Percentiles rank a stretch among this genome's conserved stretches.
Evolutionary conservation across 2,888 invertebrate species (phyloP).

Genomic region (Sarcophaga rosellei): DNA sequence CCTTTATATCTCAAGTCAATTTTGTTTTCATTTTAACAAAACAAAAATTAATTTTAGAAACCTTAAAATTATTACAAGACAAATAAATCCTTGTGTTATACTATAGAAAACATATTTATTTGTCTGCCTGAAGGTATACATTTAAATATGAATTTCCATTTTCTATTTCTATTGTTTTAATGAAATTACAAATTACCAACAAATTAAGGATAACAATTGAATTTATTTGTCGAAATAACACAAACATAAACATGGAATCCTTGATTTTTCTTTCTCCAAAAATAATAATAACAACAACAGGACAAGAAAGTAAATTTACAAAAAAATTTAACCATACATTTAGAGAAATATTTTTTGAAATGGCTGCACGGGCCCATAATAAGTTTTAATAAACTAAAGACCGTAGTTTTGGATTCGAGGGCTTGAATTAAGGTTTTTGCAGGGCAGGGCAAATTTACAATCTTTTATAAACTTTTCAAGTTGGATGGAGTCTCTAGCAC

Average conservation of each 20-base stretch:
- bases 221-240: slow-evolving; percentile 48
- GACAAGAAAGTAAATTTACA: neutral
- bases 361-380: no score
- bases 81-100: neutral
- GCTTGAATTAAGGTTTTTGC: no score
- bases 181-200: slow-evolving; percentile 63
- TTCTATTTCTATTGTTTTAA: slow-evolving; percentile 56
- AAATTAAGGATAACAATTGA: slow-evolving; percentile 62
- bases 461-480: no score
- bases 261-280: neutral
- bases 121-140: neutral
- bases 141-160: neutral
- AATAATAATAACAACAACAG: neutral
- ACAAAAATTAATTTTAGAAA: neutral
- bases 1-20: neutral
- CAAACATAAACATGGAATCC: slow-evolving; percentile 22
- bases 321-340: neutral
- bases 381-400: no score
- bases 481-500: no score
- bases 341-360: neutral
- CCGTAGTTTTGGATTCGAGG: no score
- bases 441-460: no score
- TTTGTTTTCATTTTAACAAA: neutral
- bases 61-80: neutral
- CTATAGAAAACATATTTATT: slow-evolving; percentile 15